Conservation (phyloP, 30 jellyfish, hydroid and myxozoan species). For the Morbakka virulenta region DNA sequence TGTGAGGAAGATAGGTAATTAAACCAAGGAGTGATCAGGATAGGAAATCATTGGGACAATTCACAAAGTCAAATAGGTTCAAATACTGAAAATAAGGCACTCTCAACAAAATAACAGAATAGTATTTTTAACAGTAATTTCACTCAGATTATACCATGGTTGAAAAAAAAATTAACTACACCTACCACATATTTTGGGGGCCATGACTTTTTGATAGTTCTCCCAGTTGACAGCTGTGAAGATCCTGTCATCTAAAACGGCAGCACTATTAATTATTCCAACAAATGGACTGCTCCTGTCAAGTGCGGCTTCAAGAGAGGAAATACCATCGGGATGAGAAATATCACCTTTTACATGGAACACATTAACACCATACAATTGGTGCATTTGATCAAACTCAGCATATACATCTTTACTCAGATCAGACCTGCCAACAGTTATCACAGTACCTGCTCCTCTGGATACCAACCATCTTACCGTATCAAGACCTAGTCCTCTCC, state of each 20-base stretch:
- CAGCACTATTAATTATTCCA: constrained; percentile 64
- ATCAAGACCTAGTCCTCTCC: constrained; percentile 59
- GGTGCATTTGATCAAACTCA: constrained; percentile 2
- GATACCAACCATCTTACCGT: constrained; percentile 71
- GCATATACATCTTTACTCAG: constrained; percentile 11
- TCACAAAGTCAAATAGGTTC: too few species aligned
- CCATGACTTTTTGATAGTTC: constrained; percentile 54
- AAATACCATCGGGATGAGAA: constrained; percentile 28
- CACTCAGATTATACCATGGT: too few species aligned
- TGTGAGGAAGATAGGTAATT: too few species aligned
- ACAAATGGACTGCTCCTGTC: constrained; percentile 8
- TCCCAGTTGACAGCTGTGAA: constrained; percentile 62
- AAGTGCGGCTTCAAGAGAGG: not conserved
- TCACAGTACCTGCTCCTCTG: constrained; percentile 72
- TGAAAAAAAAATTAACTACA: too few species aligned
- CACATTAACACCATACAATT: constrained; percentile 6
- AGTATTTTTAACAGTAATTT: too few species aligned
- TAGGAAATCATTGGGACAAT: too few species aligned
- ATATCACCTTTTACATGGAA: constrained; percentile 34
- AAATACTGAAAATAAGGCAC: too few species aligned
- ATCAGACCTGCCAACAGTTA: constrained; percentile 53
- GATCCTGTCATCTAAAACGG: constrained; percentile 55
- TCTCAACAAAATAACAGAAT: too few species aligned
- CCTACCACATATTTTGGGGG: constrained; percentile 62
- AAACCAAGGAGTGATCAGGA: too few species aligned